These are phyloP conservation scores for Mellivora capensis DNA, from an alignment of 2,113 vertebrate genomes.

Conservation along the genomic window DNA sequence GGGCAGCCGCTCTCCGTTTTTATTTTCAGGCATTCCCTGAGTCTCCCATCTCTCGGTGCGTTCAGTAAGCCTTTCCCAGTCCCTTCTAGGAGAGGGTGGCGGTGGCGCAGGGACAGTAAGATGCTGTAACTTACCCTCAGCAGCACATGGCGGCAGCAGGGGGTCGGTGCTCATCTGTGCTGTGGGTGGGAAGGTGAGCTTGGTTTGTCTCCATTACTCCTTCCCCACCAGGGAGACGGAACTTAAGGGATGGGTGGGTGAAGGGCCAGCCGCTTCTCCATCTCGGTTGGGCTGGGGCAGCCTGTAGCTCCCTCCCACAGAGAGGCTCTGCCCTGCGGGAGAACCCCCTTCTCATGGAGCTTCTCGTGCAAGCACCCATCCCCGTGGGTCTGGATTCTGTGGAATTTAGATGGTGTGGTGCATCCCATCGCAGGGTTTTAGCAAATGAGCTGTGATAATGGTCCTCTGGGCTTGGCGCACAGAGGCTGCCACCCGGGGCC, in stretches of 20 bases:
- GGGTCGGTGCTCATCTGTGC: fast-evolving
- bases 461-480: fast-evolving
- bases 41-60: background rate
- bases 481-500: fast-evolving
- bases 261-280: background rate
- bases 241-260: fast-evolving
- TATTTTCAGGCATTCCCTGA: background rate
- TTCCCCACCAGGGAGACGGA: fast-evolving
- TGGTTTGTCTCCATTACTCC: background rate
- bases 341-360: background rate
- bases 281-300: background rate
- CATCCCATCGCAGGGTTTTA: background rate
- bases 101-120: background rate
- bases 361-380: fast-evolving
- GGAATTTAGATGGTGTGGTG: fast-evolving
- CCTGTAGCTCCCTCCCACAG: background rate
- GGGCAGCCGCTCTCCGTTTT: background rate
- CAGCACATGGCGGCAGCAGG: fast-evolving
- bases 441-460: background rate
- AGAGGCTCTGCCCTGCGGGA: background rate
- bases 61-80: background rate
- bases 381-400: background rate
- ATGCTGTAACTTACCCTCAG: fast-evolving
- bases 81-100: background rate
- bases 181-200: fast-evolving